phyloP scores from a whole-genome alignment of 2,797 vertebrate genomes.

The Falco novaeseelandiae region DNA sequence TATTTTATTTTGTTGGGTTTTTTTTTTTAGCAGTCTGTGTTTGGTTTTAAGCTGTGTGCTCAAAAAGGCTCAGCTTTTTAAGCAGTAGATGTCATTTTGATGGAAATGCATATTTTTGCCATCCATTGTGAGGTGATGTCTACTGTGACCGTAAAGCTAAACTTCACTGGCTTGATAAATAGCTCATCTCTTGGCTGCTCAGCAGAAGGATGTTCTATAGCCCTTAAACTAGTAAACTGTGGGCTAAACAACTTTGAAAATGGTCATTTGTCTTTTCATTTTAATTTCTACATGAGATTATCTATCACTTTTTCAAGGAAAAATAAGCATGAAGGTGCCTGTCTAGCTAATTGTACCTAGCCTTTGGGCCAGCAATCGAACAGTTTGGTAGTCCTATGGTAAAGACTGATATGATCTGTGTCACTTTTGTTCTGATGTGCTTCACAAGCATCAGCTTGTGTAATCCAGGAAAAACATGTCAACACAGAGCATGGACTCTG shows the following conservation, averaged over 20 bases:
- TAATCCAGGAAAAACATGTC: not conserved
- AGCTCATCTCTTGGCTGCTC: not conserved
- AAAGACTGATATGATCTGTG: not conserved
- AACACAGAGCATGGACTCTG: not conserved
- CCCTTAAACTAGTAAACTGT: conserved; percentile 30
- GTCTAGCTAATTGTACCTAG: not conserved
- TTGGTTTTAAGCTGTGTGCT: not conserved
- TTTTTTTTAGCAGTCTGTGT: not conserved
- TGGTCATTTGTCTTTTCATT: not conserved
- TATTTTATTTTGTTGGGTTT: not conserved
- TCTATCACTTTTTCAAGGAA: not conserved
- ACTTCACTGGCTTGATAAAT: conserved; percentile 46
- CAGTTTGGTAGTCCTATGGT: not conserved
- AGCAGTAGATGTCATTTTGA: conserved; percentile 49
- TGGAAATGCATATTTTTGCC: conserved; percentile 23
- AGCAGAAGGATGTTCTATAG: not conserved
- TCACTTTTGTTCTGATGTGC: not conserved
- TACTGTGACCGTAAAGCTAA: conserved; percentile 40
- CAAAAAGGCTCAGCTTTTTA: not conserved
- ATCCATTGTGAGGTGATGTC: not conserved
- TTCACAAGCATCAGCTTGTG: not conserved
- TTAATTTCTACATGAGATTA: conserved; percentile 54
- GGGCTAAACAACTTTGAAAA: not conserved
- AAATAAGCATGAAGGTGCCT: not conserved
- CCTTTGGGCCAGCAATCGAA: not conserved